Percentiles rank a stretch among this genome's conserved stretches.
Conservation (phyloP, 1,140 invertebrate genomes). For the Laupala kohalensis region DNA sequence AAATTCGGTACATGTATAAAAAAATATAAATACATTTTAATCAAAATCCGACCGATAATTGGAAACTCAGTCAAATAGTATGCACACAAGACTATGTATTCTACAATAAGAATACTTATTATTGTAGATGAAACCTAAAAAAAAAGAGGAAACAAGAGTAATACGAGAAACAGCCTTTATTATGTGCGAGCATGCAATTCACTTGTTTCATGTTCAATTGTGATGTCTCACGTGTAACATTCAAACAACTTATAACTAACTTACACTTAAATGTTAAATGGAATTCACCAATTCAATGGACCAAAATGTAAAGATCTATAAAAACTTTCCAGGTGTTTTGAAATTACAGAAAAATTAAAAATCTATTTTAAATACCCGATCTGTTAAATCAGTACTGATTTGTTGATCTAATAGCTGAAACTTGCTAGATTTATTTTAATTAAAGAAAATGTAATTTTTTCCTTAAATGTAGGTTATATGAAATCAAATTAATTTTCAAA, state of each 20-base stretch:
- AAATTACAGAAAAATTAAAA: too few species aligned
- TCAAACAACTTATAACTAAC: background rate
- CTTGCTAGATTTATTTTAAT: too few species aligned
- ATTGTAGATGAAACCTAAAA: background rate
- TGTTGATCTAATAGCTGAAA: too few species aligned
- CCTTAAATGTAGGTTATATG: too few species aligned
- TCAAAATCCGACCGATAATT: background rate
- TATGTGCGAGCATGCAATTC: background rate
- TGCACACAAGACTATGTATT: background rate
- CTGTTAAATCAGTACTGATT: too few species aligned
- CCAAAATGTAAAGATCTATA: background rate
- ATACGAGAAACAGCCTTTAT: background rate
- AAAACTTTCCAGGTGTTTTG: too few species aligned
- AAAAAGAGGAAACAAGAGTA: background rate
- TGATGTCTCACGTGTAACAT: background rate
- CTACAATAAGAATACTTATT: background rate
- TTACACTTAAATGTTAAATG: background rate
- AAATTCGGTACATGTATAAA: background rate
- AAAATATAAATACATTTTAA: background rate
- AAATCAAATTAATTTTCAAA: too few species aligned
- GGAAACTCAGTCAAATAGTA: background rate
- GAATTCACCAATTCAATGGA: background rate
- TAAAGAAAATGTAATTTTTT: too few species aligned
- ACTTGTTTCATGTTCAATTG: background rate
- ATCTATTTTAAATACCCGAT: too few species aligned